Conservation (phyloP, 2,113 vertebrate species). For the Tamias sibiricus region DNA sequence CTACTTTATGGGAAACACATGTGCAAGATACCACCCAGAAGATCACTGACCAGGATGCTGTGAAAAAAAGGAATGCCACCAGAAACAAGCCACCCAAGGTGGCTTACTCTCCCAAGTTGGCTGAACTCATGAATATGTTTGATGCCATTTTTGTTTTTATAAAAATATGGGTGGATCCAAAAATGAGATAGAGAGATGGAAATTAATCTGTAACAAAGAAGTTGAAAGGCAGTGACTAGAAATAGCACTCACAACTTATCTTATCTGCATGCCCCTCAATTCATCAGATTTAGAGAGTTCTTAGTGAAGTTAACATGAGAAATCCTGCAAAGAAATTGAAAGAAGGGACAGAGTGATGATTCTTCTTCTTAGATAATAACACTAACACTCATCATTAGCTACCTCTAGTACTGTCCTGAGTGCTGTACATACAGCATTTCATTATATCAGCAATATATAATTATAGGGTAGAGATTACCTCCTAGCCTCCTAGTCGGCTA, state of each 20-base stretch:
- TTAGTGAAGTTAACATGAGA: not conserved
- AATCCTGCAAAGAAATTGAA: not conserved
- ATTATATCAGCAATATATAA: not conserved
- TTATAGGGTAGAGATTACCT: not conserved
- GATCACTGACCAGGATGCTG: conserved; percentile 59
- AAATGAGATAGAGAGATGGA: conserved; percentile 32
- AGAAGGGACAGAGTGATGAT: not conserved
- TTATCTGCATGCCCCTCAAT: not conserved
- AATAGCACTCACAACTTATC: not conserved
- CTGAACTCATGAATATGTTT: not conserved
- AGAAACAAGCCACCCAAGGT: conserved; percentile 47
- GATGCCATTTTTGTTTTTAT: conserved; percentile 13
- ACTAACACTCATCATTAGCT: not conserved
- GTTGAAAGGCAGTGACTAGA: conserved; percentile 27
- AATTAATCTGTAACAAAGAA: conserved; percentile 40
- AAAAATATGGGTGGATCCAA: not conserved
- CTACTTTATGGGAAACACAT: conserved; percentile 80
- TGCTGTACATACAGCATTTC: not conserved
- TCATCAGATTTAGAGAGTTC: not conserved
- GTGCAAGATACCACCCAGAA: conserved; percentile 79
- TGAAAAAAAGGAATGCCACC: conserved; percentile 53
- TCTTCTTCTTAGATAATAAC: not conserved
- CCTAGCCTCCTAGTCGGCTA: not conserved
- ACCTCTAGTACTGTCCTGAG: not conserved
- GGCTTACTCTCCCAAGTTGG: conserved; percentile 33